Evolutionary conservation across 2,113 vertebrate genomes (phyloP).

Genomic region (Heterotis niloticus): DNA sequence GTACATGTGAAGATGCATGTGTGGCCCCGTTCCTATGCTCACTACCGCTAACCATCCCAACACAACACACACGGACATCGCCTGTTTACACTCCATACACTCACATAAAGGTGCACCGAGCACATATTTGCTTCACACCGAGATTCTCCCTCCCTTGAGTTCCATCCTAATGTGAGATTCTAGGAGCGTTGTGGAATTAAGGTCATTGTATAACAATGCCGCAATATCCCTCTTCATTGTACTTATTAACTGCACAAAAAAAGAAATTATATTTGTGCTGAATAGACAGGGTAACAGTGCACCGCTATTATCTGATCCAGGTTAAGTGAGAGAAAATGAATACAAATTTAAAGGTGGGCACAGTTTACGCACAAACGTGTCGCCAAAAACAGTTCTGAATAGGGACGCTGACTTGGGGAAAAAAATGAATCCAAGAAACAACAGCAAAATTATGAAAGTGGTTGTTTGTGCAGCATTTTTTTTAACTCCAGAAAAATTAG

Average conservation of each 20-base stretch:
- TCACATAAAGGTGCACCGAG: background rate
- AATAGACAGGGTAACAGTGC: background rate
- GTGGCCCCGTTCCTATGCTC: no score
- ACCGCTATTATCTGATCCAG: background rate
- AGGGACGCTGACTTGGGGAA: background rate
- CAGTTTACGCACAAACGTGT: background rate
- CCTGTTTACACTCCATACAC: no score
- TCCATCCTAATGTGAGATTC: background rate
- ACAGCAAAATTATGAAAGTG: background rate
- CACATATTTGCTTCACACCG: background rate
- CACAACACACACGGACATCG: no score
- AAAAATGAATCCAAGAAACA: background rate
- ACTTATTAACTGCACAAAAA: background rate
- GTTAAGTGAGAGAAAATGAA: background rate
- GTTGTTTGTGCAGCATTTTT: background rate
- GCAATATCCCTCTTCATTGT: background rate
- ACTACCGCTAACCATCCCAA: no score
- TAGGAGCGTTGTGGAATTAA: background rate
- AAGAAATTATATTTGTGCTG: background rate
- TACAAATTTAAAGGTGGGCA: background rate
- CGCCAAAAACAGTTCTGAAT: slow-evolving; percentile 1
- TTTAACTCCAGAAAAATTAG: slow-evolving; percentile 4
- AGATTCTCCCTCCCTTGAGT: background rate
- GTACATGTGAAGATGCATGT: no score
- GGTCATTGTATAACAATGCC: background rate